A percentile compares a stretch with the other conserved stretches of the same genome.
phyloP scores from a whole-genome alignment of 2,797 vertebrate species.

The Valencia hispanica region DNA sequence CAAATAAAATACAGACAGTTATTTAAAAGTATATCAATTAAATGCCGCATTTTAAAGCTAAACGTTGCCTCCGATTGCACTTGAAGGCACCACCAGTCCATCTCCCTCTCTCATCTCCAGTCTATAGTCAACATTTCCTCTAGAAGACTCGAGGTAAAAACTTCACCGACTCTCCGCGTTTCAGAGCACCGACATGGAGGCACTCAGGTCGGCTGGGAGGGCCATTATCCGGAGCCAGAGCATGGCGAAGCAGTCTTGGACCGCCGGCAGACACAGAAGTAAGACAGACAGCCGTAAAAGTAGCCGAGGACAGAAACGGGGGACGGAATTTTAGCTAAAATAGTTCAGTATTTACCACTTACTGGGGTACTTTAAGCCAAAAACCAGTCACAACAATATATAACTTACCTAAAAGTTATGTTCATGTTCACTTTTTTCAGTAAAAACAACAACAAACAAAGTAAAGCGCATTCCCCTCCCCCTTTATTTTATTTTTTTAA shows the following conservation, averaged over 20 bases:
- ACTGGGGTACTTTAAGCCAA: not conserved
- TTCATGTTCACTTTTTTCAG: too few species aligned
- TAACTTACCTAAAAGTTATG: too few species aligned
- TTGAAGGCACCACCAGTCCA: conserved; percentile 53
- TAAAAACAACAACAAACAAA: too few species aligned
- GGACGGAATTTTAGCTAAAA: not conserved
- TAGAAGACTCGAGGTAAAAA: conserved; percentile 24
- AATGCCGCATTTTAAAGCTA: not conserved
- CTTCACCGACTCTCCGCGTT: conserved; percentile 20
- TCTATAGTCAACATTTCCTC: conserved; percentile 43
- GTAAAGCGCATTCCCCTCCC: too few species aligned
- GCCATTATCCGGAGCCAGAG: conserved; percentile 94
- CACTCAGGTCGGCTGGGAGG: conserved; percentile 90
- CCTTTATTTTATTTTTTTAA: too few species aligned
- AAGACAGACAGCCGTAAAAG: conserved; percentile 57
- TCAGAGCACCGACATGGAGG: conserved; percentile 83
- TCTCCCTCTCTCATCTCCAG: not conserved
- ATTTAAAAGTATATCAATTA: not conserved
- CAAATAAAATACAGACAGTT: not conserved
- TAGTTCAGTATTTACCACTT: not conserved
- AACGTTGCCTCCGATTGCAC: conserved; percentile 38
- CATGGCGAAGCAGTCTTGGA: conserved; percentile 90
- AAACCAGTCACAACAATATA: not conserved
- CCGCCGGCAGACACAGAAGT: conserved; percentile 89
- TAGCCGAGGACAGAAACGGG: not conserved